phyloP scores from a whole-genome alignment of 2,113 vertebrate genomes.

The Pterocles gutturalis region DNA sequence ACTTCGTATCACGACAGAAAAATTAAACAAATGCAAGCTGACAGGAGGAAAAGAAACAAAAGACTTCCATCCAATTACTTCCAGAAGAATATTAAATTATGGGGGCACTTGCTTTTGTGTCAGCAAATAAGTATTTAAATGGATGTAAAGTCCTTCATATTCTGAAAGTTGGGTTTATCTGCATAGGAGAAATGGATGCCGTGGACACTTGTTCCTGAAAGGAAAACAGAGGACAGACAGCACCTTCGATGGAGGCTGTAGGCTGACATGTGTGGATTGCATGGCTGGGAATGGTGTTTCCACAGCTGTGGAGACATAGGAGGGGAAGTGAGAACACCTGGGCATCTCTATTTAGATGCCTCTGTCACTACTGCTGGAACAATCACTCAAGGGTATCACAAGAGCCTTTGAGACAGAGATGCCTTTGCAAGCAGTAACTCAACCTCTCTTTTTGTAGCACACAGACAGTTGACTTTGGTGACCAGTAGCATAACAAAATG shows the following conservation, averaged over 20 bases:
- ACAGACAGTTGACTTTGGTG: accelerated
- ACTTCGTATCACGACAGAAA: conserved; percentile 38
- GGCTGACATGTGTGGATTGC: neutral
- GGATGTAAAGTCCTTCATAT: neutral
- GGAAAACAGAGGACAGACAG: accelerated
- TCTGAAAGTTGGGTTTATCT: neutral
- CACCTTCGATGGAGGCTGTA: neutral
- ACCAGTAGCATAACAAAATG: neutral
- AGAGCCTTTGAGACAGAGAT: neutral
- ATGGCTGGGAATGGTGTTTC: accelerated
- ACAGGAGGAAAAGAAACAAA: conserved; percentile 65
- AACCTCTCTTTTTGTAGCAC: neutral
- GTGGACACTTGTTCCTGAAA: neutral
- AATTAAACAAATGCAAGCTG: conserved; percentile 64
- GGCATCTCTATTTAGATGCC: neutral
- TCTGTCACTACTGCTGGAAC: neutral
- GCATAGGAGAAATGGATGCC: neutral
- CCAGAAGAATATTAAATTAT: conserved; percentile 62
- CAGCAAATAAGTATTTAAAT: conserved; percentile 58
- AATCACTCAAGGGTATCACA: neutral
- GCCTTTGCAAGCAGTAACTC: neutral
- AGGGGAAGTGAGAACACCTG: neutral
- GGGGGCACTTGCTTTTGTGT: conserved; percentile 14
- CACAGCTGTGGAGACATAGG: accelerated
- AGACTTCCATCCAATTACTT: conserved; percentile 64